These are phyloP conservation scores for Papilio polyxenes DNA, from an alignment of 1,140 invertebrate species.

Conservation along the genomic window DNA sequence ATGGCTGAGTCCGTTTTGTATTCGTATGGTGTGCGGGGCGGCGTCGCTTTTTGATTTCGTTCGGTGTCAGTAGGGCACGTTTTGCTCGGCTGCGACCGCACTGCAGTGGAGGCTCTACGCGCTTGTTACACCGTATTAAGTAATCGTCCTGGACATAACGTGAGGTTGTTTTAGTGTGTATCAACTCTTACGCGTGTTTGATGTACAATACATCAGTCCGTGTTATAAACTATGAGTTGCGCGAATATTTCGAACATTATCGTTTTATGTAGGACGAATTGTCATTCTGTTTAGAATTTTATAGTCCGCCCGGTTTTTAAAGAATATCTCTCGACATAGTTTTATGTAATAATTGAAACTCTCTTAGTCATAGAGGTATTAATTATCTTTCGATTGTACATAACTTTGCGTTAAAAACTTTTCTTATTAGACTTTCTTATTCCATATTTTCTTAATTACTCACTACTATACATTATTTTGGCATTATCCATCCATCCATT, in stretches of 20 bases:
- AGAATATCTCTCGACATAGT: slow-evolving; percentile 22
- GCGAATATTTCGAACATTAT: neutral
- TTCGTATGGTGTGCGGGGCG: slow-evolving; percentile 48
- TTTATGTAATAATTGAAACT: neutral
- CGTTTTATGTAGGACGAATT: slow-evolving; percentile 5
- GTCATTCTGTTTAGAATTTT: slow-evolving; percentile 49
- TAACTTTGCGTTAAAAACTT: no score
- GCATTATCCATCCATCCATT: no score
- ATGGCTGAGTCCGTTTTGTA: slow-evolving; percentile 54
- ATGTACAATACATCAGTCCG: slow-evolving; percentile 39
- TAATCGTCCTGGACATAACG: slow-evolving; percentile 52
- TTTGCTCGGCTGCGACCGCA: slow-evolving; percentile 52
- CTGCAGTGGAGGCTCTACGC: slow-evolving; percentile 48
- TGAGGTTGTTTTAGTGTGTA: slow-evolving; percentile 33
- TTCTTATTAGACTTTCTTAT: no score
- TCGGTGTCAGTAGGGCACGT: slow-evolving; percentile 72
- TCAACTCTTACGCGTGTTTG: slow-evolving; percentile 12
- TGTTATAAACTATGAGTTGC: slow-evolving; percentile 26
- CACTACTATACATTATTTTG: no score
- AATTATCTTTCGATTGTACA: neutral
- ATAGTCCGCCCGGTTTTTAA: slow-evolving; percentile 40
- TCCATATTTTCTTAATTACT: no score
- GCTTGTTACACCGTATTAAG: slow-evolving; percentile 59
- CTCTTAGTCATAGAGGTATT: slow-evolving; percentile 28
- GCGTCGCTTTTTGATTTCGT: slow-evolving; percentile 64